phyloP scores from a whole-genome alignment of 2,888 invertebrate species.

The Euspilapteryx auroguttella region DNA sequence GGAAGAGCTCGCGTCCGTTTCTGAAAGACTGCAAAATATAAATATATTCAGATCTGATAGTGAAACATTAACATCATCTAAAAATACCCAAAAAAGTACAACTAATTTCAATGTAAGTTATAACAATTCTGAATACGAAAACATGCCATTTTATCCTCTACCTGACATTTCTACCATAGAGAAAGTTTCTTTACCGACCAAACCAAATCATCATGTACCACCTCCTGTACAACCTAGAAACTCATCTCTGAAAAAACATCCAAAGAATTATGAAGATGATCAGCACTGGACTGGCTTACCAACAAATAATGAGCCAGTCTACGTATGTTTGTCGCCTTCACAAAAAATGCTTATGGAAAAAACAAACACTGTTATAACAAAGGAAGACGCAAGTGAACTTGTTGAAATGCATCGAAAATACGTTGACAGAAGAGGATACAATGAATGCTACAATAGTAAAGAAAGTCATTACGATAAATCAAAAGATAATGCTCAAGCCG shows the following conservation, averaged over 20 bases:
- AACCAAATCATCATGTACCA: conserved; percentile 19
- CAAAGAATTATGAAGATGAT: too few relatives aligned
- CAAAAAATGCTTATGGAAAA: conserved; percentile 65
- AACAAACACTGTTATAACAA: conserved; percentile 42
- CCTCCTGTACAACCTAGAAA: conserved; percentile 45
- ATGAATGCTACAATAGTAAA: conserved; percentile 25
- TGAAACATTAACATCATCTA: too few relatives aligned
- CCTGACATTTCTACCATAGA: conserved; percentile 47
- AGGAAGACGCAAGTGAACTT: conserved; percentile 62
- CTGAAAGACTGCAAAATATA: conserved; percentile 51
- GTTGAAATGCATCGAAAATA: conserved; percentile 72
- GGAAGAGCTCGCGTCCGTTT: conserved; percentile 68
- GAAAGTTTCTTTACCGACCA: conserved; percentile 27
- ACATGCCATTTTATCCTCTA: conserved; percentile 46
- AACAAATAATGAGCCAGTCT: conserved; percentile 59
- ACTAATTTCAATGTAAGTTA: too few relatives aligned
- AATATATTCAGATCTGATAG: too few relatives aligned
- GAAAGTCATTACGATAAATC: conserved; percentile 12
- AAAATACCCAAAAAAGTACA: too few relatives aligned
- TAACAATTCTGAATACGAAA: conserved; percentile 7
- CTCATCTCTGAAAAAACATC: conserved; percentile 38
- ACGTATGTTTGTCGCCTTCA: conserved; percentile 73
- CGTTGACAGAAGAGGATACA: conserved; percentile 64
- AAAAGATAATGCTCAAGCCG: conserved; percentile 14
- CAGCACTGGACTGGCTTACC: conserved; percentile 64